Evolutionary conservation across 2,113 vertebrate species (phyloP), one percentile per base, ranked within the genome.

Genomic region (Cepphus grylle): DNA sequence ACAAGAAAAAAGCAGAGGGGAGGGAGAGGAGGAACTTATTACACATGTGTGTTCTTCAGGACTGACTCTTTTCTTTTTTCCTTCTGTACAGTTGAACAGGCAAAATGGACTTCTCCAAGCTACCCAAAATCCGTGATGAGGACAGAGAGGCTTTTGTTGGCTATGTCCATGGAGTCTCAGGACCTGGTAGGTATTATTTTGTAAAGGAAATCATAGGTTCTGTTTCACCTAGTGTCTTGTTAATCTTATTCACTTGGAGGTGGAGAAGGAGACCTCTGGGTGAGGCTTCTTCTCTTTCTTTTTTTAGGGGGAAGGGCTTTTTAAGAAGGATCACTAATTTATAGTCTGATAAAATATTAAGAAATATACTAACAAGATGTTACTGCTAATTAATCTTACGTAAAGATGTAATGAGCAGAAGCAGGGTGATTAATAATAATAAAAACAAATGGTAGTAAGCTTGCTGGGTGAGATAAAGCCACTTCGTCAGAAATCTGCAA

Each of bases 121-220:
- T 99, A 96, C 98, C 99, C 40, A 99, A 99, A 98, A 99, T 99
- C 93, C 98, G 97, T 56, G 99, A 99, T 97, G 99, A 99, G 97
- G 99, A 99, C 26, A 97, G 96, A 91, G 99, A 99, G 97, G 98
- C 98, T 94, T 93, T 98, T 66, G 99, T 99, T 97, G 99, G 99
- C 97, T 99, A 98, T 52, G 99, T 99, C 50, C 99, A 99, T 89
- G 99, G 99, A 49, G 99, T 99, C 88, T 99, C 99, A 2, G 99
- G 99, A 96, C 99, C 99, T 97, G 99, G 99, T 99, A 81, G 97
- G 98, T 95, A 77, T 83, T 81, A 52, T 9, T 50, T 90, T 55
- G 13, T 80, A 45, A 59, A 80, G 32, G n/a, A 83, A 74, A 15
- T 62, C 0, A 6, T 56, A 38, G 11, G 9, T 71, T 93, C 50